A percentile compares a stretch with the other conserved stretches of the same genome.
Evolutionary conservation across 23 tunicate genomes (phyloP).

Genomic region (Styela plicata): DNA sequence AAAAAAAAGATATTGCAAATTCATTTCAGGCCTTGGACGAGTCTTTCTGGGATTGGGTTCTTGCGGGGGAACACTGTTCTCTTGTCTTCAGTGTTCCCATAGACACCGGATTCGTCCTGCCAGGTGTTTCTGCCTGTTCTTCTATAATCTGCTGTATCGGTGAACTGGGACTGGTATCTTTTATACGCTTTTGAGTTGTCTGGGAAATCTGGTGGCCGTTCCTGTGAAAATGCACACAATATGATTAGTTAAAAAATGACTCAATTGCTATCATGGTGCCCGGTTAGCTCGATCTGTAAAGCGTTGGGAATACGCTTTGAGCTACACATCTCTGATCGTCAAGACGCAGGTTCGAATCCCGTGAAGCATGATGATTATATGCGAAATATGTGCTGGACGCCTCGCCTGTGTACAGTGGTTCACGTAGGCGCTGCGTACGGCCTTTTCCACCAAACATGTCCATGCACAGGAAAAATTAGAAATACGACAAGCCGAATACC

Average conservation of each 20-base stretch:
- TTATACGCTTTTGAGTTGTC: constrained; percentile 62
- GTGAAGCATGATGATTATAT: not conserved
- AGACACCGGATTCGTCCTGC: constrained; percentile 76
- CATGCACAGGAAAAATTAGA: no score
- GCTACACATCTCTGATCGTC: not conserved
- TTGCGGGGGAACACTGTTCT: constrained; percentile 46
- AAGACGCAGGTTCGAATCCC: not conserved
- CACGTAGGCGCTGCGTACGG: no score
- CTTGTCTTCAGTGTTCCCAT: constrained; percentile 52
- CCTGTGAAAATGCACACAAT: constrained; percentile 28
- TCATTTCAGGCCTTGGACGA: constrained; percentile 35
- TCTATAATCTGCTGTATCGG: constrained; percentile 77
- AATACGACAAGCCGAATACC: no score
- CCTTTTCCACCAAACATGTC: no score
- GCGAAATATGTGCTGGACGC: no score
- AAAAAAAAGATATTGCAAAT: not conserved
- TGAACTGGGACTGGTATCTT: constrained; percentile 75
- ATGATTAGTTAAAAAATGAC: not conserved
- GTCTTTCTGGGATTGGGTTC: constrained; percentile 63
- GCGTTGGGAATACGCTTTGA: not conserved
- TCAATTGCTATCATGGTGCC: no score
- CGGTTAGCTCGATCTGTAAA: not conserved
- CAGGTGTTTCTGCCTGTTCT: constrained; percentile 61
- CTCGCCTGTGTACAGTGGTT: no score
- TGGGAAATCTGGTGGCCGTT: constrained; percentile 43